These are phyloP conservation scores for Tricholauxania praeusta DNA, from an alignment of 2,888 invertebrate species.

Conservation along the genomic window DNA sequence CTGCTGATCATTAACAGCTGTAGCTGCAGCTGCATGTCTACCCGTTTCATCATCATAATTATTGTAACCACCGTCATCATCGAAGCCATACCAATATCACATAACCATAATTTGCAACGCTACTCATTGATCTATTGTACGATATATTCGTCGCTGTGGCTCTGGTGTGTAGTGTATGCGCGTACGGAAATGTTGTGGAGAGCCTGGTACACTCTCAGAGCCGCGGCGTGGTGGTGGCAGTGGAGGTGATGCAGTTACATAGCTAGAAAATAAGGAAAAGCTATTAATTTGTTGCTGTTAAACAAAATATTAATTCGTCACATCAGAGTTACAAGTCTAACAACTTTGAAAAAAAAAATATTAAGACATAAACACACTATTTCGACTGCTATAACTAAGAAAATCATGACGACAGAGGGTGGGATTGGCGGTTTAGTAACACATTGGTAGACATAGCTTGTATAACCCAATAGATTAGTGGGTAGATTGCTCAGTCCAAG, in stretches of 20 bases:
- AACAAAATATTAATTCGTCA: no score
- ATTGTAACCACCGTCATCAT: conserved; percentile 52
- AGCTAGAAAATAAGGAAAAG: conserved; percentile 52
- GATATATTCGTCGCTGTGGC: conserved; percentile 71
- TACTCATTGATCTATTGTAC: conserved; percentile 69
- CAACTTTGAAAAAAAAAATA: no score
- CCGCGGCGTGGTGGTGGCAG: conserved; percentile 70
- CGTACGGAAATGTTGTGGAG: conserved; percentile 76
- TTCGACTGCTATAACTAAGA: no score
- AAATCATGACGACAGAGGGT: no score
- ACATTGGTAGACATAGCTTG: no score
- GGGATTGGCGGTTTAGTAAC: no score
- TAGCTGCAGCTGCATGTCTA: not conserved
- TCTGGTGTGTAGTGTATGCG: conserved; percentile 74
- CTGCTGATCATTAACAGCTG: not conserved
- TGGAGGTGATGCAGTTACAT: conserved; percentile 69
- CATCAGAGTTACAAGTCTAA: no score
- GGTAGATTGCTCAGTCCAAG: no score
- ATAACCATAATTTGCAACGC: conserved; percentile 68
- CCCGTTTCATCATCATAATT: conserved; percentile 1
- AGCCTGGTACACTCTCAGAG: conserved; percentile 79
- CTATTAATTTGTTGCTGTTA: no score
- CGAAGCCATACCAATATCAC: conserved; percentile 69
- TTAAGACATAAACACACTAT: no score
- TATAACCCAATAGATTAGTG: no score